Percentiles rank a stretch among this genome's conserved stretches.
Conservation (phyloP, 92 coral and sea anemone genomes). For the Isaurus tuberculatus region DNA sequence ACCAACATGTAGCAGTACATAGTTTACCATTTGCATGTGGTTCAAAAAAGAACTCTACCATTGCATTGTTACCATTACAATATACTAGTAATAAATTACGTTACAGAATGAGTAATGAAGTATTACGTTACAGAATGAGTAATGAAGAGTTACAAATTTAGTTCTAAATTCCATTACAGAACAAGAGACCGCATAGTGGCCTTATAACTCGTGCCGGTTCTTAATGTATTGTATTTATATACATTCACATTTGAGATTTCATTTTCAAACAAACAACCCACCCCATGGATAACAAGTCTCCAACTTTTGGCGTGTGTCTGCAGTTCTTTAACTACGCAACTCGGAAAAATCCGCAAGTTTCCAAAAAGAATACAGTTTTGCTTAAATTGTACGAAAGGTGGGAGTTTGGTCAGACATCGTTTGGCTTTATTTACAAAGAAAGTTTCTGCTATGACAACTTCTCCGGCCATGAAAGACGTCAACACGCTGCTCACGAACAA, state of each 20-base stretch:
- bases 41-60: conserved; percentile 13
- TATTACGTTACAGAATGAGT: background rate
- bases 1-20: background rate
- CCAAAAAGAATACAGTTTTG: conserved; percentile 39
- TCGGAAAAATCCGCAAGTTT: conserved; percentile 38
- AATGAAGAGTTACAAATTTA: conserved; percentile 2
- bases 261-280: conserved; percentile 37
- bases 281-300: conserved; percentile 39
- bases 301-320: conserved; percentile 37
- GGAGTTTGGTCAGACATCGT: conserved; percentile 33
- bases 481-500: conserved; percentile 41
- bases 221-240: conserved; percentile 32
- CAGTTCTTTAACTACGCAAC: conserved; percentile 33
- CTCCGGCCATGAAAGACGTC: conserved; percentile 33
- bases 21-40: conserved; percentile 17
- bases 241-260: conserved; percentile 10
- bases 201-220: conserved; percentile 35
- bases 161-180: background rate
- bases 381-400: conserved; percentile 35
- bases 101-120: background rate
- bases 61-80: conserved; percentile 3
- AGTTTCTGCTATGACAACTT: conserved; percentile 42
- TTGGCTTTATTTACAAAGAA: conserved; percentile 37
- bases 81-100: conserved; percentile 4
- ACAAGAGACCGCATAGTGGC: conserved; percentile 23